Percentiles rank a stretch among this genome's conserved stretches.
phyloP scores from a whole-genome alignment of 2,113 vertebrate species.

The Scophthalmus maximus region DNA sequence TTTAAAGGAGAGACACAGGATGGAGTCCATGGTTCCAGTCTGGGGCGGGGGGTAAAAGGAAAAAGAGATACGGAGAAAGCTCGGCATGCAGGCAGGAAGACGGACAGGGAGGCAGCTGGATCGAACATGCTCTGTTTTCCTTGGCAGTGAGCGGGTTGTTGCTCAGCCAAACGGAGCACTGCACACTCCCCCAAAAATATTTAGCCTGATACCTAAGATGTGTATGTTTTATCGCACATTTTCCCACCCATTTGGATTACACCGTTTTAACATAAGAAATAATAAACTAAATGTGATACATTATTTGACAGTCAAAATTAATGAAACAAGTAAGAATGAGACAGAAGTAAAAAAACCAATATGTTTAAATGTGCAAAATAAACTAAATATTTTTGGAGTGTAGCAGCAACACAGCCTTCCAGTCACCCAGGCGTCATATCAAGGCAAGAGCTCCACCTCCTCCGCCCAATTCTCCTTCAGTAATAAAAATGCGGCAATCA shows the following conservation, averaged over 20 bases:
- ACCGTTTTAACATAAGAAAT: background rate
- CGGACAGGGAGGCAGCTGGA: slow-evolving; percentile 39
- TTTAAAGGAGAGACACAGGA: slow-evolving; percentile 25
- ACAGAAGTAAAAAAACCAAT: background rate
- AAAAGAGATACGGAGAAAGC: slow-evolving; percentile 20
- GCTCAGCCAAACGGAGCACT: slow-evolving; percentile 50
- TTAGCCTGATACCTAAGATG: background rate
- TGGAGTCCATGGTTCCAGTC: slow-evolving; percentile 32
- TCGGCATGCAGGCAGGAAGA: slow-evolving; percentile 35
- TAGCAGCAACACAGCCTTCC: background rate
- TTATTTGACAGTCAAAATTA: background rate
- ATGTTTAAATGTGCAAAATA: background rate
- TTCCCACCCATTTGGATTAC: background rate
- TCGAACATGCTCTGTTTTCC: slow-evolving; percentile 57
- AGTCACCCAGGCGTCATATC: background rate
- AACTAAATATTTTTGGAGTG: background rate
- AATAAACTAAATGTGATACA: background rate
- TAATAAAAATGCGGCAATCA: background rate
- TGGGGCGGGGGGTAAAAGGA: slow-evolving; percentile 12
- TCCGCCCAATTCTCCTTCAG: too few species aligned
- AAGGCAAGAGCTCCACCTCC: background rate
- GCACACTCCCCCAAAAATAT: background rate
- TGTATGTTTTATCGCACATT: background rate
- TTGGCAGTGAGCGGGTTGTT: slow-evolving; percentile 33
- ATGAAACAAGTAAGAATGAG: background rate